Evolutionary conservation across 2,797 vertebrate species (phyloP), one percentile per base, ranked within the genome.

Genomic region (Rhodeus uyekii): DNA sequence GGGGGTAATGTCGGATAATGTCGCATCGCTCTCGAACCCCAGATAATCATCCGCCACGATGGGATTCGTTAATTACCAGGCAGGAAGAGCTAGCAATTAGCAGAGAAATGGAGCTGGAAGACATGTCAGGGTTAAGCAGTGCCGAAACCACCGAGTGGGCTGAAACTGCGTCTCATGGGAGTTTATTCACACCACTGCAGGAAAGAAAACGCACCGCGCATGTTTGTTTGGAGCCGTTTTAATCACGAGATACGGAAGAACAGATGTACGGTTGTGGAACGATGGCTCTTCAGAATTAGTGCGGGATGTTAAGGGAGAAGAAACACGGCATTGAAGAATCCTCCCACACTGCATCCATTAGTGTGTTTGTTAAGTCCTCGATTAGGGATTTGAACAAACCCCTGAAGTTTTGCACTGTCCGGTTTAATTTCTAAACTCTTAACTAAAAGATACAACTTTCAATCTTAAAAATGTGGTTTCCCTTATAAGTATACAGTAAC

Each of bases 111-210:
- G 90, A 93, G 91, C 90, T 91, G 89, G 89, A 88, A 94, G 90
- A 90, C 91, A 89, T 93, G 92, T 92, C 92, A 90, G 92, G 93
- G 93, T 94, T 94, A 93, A 94, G 92, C 91, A 93, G 89, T 90
- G 91, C 93, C 93, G 93, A 92, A 94, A 93, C 92, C 91, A 92
- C 88, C 89, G 91, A 69, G 92, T 93, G 90, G 92, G 91, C 91
- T 46, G 91, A 76, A 82, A 88, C 84, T 86, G 80, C 84, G 82
- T 93, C 92, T 85, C 90, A 48, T 29, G 90, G 91, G 92, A 91
- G 80, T 85, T 82, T 87, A 79, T 88, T 84, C 84, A 84, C 78
- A 84, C 76, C 87, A 81, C 90, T 87, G 85, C 83, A 78, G 86
- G 84, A 77, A 76, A 87, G 87, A 87, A 83, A 87, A 79, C 36